A percentile compares a stretch with the other conserved stretches of the same genome.
Evolutionary conservation across 2,797 vertebrate species (phyloP).

Genomic region (Cryptoblepharus egeriae): DNA sequence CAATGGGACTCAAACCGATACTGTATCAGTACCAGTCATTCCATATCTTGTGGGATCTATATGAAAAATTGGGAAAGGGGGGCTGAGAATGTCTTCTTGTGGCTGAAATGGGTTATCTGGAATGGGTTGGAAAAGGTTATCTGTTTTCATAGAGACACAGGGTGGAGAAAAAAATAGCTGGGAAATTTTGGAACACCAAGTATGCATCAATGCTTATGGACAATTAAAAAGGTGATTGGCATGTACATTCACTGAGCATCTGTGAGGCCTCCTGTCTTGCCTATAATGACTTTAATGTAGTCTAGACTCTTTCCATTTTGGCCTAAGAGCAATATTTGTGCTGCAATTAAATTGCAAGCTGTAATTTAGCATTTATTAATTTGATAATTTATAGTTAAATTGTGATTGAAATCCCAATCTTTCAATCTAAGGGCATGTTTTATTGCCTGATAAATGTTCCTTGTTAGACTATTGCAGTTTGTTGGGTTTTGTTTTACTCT

Average conservation of each 20-base stretch:
- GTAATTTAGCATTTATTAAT: constrained; percentile 8
- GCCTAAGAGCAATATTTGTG: constrained; percentile 46
- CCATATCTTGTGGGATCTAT: too few relatives aligned
- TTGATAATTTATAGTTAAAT: constrained; percentile 22
- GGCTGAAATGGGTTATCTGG: too few relatives aligned
- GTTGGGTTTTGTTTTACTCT: not conserved
- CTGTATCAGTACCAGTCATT: too few relatives aligned
- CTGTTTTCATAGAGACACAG: too few relatives aligned
- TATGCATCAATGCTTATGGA: not conserved
- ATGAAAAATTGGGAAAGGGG: too few relatives aligned
- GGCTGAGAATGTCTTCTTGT: too few relatives aligned
- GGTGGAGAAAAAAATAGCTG: too few relatives aligned
- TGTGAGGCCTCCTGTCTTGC: not conserved
- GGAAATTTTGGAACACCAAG: too few relatives aligned
- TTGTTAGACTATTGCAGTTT: not conserved
- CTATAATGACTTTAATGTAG: not conserved
- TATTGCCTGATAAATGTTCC: constrained; percentile 1
- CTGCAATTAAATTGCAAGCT: not conserved
- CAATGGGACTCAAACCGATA: too few relatives aligned
- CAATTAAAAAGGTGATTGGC: not conserved
- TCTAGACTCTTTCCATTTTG: constrained; percentile 1
- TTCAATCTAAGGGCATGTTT: constrained; percentile 40
- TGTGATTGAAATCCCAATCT: constrained; percentile 22
- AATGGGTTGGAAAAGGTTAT: too few relatives aligned
- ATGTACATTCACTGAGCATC: not conserved